Conservation (phyloP, 2,888 invertebrate species). For the Nephrotoma flavescens region DNA sequence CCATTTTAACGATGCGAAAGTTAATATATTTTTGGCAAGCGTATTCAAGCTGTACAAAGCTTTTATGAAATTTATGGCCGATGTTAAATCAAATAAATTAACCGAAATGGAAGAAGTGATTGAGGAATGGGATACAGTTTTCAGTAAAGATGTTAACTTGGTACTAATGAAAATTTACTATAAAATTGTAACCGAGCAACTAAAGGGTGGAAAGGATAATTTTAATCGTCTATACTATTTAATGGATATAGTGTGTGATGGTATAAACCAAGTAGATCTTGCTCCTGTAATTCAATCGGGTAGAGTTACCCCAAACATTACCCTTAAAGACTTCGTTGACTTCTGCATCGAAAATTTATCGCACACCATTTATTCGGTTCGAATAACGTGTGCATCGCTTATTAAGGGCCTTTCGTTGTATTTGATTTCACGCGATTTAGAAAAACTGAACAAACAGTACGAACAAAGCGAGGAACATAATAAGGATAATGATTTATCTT, state of each 20-base stretch:
- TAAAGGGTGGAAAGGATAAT: conserved; percentile 11
- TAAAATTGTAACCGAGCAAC: background rate
- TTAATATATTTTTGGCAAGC: conserved; percentile 35
- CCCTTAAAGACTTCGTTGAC: conserved; percentile 9
- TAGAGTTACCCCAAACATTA: background rate
- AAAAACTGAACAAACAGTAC: conserved; percentile 20
- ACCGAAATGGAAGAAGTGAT: conserved; percentile 22
- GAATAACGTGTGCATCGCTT: conserved; percentile 19
- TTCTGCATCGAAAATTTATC: conserved; percentile 24
- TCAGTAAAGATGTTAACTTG: conserved; percentile 43
- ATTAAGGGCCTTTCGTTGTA: conserved; percentile 21
- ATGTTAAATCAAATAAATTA: conserved; percentile 26
- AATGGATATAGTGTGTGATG: conserved; percentile 5
- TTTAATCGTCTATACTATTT: conserved; percentile 9
- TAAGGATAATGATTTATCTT: conserved; percentile 9
- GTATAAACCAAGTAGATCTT: background rate
- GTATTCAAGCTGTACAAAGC: conserved; percentile 38
- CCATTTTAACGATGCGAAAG: conserved; percentile 36
- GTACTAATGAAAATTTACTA: conserved; percentile 22
- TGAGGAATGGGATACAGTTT: conserved; percentile 65
- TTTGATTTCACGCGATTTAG: conserved; percentile 25
- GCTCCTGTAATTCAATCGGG: background rate
- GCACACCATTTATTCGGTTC: conserved; percentile 19
- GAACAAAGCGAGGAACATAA: conserved; percentile 17
- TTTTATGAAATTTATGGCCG: conserved; percentile 32